A percentile compares a stretch with the other conserved stretches of the same genome.
Conservation (phyloP, 2,888 invertebrate genomes). For the Vesta saturnalis region DNA sequence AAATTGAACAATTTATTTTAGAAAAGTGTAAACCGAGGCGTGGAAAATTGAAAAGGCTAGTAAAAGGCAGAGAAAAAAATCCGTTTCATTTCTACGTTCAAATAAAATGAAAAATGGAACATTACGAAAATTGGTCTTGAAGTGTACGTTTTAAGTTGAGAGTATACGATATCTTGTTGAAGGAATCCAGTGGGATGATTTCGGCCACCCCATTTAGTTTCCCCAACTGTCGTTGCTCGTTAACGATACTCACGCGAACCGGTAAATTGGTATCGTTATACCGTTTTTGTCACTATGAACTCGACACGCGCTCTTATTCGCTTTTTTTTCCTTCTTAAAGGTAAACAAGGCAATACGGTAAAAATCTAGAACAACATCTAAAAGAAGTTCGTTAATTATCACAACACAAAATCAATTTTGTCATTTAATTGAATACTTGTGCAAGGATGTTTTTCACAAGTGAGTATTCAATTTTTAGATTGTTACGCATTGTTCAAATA, state of each 20-base stretch:
- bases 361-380: neutral
- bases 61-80: slow-evolving; percentile 2
- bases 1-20: slow-evolving; percentile 15
- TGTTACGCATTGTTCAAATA: too few relatives aligned
- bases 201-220: slow-evolving; percentile 43
- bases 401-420: too few relatives aligned
- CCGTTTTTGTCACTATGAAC: slow-evolving; percentile 26
- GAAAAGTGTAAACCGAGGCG: slow-evolving; percentile 21
- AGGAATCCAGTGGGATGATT: slow-evolving; percentile 44
- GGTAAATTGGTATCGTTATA: slow-evolving; percentile 51
- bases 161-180: slow-evolving; percentile 26
- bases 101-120: slow-evolving; percentile 27
- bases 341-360: neutral
- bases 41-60: slow-evolving; percentile 17
- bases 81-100: slow-evolving; percentile 15
- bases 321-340: neutral
- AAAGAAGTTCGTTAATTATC: too few relatives aligned
- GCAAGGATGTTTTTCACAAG: too few relatives aligned
- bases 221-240: slow-evolving; percentile 50
- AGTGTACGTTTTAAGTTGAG: slow-evolving; percentile 24
- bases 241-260: slow-evolving; percentile 45
- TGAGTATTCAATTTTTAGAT: too few relatives aligned
- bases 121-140: slow-evolving; percentile 29
- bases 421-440: too few relatives aligned
- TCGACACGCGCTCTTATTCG: neutral